A percentile compares a stretch with the other conserved stretches of the same genome.
phyloP scores from a whole-genome alignment of 2,888 invertebrate genomes.

The Reticulitermes lucifugus region DNA sequence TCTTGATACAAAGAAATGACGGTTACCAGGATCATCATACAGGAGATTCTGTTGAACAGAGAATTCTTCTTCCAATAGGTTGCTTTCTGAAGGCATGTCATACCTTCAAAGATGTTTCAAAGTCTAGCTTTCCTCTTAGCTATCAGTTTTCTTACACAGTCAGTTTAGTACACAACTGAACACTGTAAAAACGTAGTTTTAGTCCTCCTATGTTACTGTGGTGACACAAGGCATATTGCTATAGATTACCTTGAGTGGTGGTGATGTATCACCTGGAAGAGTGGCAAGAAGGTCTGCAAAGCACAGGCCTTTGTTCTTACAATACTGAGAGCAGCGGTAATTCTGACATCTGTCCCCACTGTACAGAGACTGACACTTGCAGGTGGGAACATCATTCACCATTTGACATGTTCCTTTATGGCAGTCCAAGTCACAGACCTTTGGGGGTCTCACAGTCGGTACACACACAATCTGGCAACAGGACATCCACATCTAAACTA shows the following conservation, averaged over 20 bases:
- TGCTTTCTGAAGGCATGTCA: too few relatives aligned
- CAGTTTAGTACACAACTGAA: too few relatives aligned
- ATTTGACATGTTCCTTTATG: slow-evolving; percentile 72
- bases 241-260: slow-evolving; percentile 58
- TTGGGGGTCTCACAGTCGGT: slow-evolving; percentile 42
- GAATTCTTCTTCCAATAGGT: too few relatives aligned
- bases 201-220: too few relatives aligned
- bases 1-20: too few relatives aligned
- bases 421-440: slow-evolving; percentile 68
- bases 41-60: too few relatives aligned
- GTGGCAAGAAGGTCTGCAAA: slow-evolving; percentile 58
- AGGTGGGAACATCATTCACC: slow-evolving; percentile 68
- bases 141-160: too few relatives aligned
- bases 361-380: slow-evolving; percentile 74
- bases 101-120: too few relatives aligned
- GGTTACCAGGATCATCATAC: too few relatives aligned
- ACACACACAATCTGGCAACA: slow-evolving; percentile 53
- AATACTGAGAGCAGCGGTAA: slow-evolving; percentile 76
- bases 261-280: slow-evolving; percentile 54
- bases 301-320: slow-evolving; percentile 69
- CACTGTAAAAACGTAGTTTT: too few relatives aligned
- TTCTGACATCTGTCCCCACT: slow-evolving; percentile 76
- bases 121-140: too few relatives aligned
- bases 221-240: too few relatives aligned
- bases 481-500: background rate